Evolutionary conservation across 1,140 invertebrate species (phyloP).

Genomic region (Listronotus oregonensis): DNA sequence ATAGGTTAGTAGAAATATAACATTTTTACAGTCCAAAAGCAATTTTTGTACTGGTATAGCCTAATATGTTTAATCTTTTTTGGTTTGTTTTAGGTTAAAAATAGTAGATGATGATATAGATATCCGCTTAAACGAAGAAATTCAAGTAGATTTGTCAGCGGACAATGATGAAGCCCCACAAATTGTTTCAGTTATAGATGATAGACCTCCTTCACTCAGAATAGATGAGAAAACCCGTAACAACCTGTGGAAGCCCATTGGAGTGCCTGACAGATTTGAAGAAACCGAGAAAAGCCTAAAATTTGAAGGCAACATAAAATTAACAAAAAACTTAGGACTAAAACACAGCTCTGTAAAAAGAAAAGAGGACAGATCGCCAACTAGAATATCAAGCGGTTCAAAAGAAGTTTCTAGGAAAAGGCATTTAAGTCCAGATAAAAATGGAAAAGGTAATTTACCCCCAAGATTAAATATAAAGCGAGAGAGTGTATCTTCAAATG

Average conservation of each 20-base stretch:
- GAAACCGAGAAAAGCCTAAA: conserved; percentile 13
- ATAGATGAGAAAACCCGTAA: conserved; percentile 66
- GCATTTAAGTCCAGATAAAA: background rate
- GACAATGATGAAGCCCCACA: conserved; percentile 85
- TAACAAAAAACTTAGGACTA: conserved; percentile 28
- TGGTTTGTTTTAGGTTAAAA: conserved; percentile 72
- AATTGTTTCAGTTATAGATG: conserved; percentile 89
- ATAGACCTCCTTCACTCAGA: conserved; percentile 73
- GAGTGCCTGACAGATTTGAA: conserved; percentile 15
- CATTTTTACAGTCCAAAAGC: background rate
- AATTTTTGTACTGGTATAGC: background rate
- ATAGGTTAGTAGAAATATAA: conserved; percentile 36
- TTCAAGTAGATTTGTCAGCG: conserved; percentile 71
- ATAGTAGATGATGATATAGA: conserved; percentile 91
- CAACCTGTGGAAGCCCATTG: conserved; percentile 75
- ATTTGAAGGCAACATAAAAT: conserved; percentile 39
- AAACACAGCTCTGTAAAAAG: conserved; percentile 5
- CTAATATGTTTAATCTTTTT: conserved; percentile 8
- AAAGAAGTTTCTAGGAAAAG: conserved; percentile 18
- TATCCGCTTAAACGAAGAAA: conserved; percentile 62
- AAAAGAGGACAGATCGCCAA: conserved; percentile 2
- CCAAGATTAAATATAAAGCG: background rate
- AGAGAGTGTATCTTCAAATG: conserved; percentile 4
- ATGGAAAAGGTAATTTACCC: conserved; percentile 11
- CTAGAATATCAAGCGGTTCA: background rate